Percentiles rank a stretch among this genome's conserved stretches.
Evolutionary conservation across 2,888 invertebrate genomes (phyloP).

Genomic region (Clitarchus hookeri): DNA sequence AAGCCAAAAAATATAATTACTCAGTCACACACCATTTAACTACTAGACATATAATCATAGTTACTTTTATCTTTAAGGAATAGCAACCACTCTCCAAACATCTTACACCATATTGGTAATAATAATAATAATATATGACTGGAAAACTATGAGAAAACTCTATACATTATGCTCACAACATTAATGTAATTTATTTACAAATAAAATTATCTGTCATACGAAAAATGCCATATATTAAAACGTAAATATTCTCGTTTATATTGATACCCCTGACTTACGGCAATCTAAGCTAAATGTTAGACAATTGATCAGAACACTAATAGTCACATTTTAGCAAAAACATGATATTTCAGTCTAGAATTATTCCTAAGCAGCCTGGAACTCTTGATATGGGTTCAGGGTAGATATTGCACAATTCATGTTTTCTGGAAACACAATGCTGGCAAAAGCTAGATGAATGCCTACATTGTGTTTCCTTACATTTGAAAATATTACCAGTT

Average conservation of each 20-base stretch:
- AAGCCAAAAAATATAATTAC: background rate
- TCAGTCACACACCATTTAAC: background rate
- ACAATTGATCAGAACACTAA: background rate
- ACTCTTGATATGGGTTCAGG: background rate
- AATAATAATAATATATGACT: background rate
- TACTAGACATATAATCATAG: background rate
- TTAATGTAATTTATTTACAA: background rate
- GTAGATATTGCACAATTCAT: conserved; percentile 2
- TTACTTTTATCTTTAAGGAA: conserved; percentile 1
- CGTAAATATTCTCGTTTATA: background rate
- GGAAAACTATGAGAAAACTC: conserved; percentile 6
- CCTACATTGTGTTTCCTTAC: background rate
- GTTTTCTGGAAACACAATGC: background rate
- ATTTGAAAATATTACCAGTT: background rate
- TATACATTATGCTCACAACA: conserved; percentile 5
- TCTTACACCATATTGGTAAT: background rate
- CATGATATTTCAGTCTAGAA: background rate
- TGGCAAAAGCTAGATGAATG: background rate
- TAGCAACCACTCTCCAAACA: background rate
- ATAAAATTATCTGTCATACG: background rate
- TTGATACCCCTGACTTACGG: background rate
- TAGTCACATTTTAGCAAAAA: background rate
- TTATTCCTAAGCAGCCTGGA: conserved; percentile 3
- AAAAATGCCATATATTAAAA: background rate
- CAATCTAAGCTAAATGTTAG: background rate